These are phyloP conservation scores for Pelusios castaneus DNA, from an alignment of 2,113 vertebrate genomes.

Conservation along the genomic window DNA sequence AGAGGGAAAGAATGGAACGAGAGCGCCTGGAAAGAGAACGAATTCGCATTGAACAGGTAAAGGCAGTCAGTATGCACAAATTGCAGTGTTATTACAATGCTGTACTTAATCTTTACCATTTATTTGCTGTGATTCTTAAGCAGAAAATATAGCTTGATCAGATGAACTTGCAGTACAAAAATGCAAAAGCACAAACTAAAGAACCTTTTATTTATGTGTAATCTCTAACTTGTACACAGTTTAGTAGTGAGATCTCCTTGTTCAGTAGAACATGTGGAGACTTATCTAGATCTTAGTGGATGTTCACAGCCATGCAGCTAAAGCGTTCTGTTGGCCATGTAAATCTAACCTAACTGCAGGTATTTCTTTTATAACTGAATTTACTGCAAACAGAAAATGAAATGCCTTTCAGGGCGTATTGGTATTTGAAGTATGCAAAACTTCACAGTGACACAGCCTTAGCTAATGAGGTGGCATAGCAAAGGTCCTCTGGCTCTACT, in stretches of 20 bases:
- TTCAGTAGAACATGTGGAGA: not conserved
- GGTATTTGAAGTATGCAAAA: not conserved
- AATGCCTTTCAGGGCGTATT: not conserved
- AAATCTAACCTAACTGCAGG: not conserved
- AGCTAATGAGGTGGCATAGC: not conserved
- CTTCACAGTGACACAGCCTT: not conserved
- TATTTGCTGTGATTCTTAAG: accelerated
- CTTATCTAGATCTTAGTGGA: not conserved
- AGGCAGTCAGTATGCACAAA: conserved; percentile 47
- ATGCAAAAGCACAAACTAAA: too few relatives aligned
- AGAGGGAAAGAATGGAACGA: conserved; percentile 94
- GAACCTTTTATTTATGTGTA: too few relatives aligned
- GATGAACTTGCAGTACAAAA: too few relatives aligned
- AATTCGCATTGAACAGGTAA: conserved; percentile 96
- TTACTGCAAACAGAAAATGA: not conserved
- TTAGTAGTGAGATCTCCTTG: not conserved
- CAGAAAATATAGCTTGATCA: not conserved
- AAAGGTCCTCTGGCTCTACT: not conserved
- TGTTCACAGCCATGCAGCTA: not conserved
- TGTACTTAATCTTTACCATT: not conserved
- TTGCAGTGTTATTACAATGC: not conserved
- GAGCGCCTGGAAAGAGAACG: conserved; percentile 95
- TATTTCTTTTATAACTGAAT: not conserved
- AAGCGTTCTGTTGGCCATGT: not conserved
- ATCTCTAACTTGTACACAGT: not conserved